phyloP scores from a whole-genome alignment of 1,140 invertebrate genomes.

The Dreissena rostriformis region DNA sequence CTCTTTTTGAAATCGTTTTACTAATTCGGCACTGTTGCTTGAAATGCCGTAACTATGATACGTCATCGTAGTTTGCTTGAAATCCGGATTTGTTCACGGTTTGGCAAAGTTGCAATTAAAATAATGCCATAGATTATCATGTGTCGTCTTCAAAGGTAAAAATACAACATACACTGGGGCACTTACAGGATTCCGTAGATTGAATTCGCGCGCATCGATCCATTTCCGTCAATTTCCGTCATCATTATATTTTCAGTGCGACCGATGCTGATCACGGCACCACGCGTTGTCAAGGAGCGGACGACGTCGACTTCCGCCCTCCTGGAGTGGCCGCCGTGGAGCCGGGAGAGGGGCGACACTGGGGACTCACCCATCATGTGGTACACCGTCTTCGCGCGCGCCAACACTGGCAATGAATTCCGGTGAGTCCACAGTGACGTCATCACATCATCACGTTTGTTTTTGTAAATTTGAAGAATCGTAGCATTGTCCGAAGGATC shows the following conservation, averaged over 20 bases:
- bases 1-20: too few relatives aligned
- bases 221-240: neutral
- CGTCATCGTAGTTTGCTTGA: too few relatives aligned
- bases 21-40: too few relatives aligned
- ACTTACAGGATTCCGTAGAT: neutral
- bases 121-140: too few relatives aligned
- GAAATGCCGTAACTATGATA: too few relatives aligned
- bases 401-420: slow-evolving; percentile 27
- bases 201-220: neutral
- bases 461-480: too few relatives aligned
- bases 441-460: too few relatives aligned
- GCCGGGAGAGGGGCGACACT: slow-evolving; percentile 66
- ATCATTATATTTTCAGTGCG: slow-evolving; percentile 60
- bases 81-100: too few relatives aligned
- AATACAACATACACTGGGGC: neutral
- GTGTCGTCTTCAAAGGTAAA: too few relatives aligned
- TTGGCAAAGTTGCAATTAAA: too few relatives aligned
- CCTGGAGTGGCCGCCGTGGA: slow-evolving; percentile 73
- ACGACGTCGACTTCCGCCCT: slow-evolving; percentile 62
- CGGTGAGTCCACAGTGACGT: slow-evolving; percentile 20
- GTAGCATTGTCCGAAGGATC: too few relatives aligned
- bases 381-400: slow-evolving; percentile 71
- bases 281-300: slow-evolving; percentile 61
- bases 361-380: slow-evolving; percentile 72
- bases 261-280: slow-evolving; percentile 67